Evolutionary conservation across 2,888 invertebrate genomes (phyloP), one percentile per base, ranked within the genome.

Genomic region (Pollenia angustigena): DNA sequence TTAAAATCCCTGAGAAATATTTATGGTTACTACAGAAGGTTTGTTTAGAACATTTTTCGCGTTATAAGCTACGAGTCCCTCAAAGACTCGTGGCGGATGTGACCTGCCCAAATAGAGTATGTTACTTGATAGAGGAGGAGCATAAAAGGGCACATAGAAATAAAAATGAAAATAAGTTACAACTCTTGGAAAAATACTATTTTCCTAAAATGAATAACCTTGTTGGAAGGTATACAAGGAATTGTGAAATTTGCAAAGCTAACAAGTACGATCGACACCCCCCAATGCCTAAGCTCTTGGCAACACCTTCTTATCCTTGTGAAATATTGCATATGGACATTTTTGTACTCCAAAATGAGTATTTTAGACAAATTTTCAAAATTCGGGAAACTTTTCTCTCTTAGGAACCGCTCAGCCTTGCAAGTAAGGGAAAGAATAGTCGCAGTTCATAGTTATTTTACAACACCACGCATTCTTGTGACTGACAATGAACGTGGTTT

Each of bases 401-500:
- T 23, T 58, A 40, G 32, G 23, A 12, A 58, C 23, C 42, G 42
- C 8, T 62, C 42, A 9, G 42, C 62, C n/a, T 42, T 81, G 11
- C 74, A 88, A 66, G n/a, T 84, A 16, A 32, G 89, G 14, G 74
- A 88, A 16, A 85, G 82, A 60, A 12, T 86, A 64, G 78, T 54
- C n/a, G 75, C 84, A 14, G 11, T 87, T 8, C 46, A 87, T 40
- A 81, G 85, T n/a, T 88, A 69, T 56, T 87, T 87, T 52, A 58
- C 85, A n/a, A 81, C 81, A n/a, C 87, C 85, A 23, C 52, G 78
- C 44, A 72, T 84, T 11, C 10, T 87, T 18, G 84, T 88, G 7
- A 76, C 80, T 9, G 87, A 88, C 44, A 87, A 87, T 48, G 66
- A 85, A 56, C 46, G 76, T 8, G 76, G 87, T 11, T 80, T 87